These are phyloP conservation scores for Hydropsyche betteni DNA, from an alignment of 2,888 invertebrate genomes.

Conservation along the genomic window DNA sequence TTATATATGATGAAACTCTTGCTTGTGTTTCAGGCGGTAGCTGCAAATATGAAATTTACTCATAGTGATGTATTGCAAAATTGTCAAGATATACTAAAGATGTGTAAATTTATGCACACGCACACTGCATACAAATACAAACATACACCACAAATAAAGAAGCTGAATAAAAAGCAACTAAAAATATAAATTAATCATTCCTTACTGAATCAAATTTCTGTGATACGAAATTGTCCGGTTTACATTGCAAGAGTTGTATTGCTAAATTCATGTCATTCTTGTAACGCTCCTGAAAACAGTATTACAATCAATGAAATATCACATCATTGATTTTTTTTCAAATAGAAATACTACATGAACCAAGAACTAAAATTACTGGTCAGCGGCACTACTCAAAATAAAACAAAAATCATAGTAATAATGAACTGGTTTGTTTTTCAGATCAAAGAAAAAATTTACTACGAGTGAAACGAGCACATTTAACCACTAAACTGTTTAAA, in stretches of 20 bases:
- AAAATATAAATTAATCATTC: constrained; percentile 53
- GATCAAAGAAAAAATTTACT: too few species aligned
- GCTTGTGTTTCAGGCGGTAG: constrained; percentile 91
- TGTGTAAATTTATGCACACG: constrained; percentile 7
- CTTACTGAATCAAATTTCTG: constrained; percentile 90
- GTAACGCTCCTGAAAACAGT: constrained; percentile 83
- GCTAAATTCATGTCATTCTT: constrained; percentile 93
- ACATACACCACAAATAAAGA: constrained; percentile 9
- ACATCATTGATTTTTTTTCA: neutral
- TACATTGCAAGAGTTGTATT: constrained; percentile 93
- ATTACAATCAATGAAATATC: constrained; percentile 32
- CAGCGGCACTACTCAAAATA: too few species aligned
- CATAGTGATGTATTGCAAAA: neutral
- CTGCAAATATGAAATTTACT: constrained; percentile 63
- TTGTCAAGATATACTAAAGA: neutral
- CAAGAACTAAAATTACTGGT: too few species aligned
- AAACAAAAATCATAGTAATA: too few species aligned
- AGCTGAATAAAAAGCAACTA: constrained; percentile 41
- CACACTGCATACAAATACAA: constrained; percentile 7
- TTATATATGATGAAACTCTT: constrained; percentile 82
- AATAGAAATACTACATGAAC: too few species aligned
- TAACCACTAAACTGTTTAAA: too few species aligned
- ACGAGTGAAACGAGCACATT: too few species aligned
- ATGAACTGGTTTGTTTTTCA: too few species aligned
- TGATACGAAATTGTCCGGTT: constrained; percentile 92